Base-by-base conservation (phyloP, 2,113 vertebrate genomes). In the Sminthopsis crassicaudata region DNA sequence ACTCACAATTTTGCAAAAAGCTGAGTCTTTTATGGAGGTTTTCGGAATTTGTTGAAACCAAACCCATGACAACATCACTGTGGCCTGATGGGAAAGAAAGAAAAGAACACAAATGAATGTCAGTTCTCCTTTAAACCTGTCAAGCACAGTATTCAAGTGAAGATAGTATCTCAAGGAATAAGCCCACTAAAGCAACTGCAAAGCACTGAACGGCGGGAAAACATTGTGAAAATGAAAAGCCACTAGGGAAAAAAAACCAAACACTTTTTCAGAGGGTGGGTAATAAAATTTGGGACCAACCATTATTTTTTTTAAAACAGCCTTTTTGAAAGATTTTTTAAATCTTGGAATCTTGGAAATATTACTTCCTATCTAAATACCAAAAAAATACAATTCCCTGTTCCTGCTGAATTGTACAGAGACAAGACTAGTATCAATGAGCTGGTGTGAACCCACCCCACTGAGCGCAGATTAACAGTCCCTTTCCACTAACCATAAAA, bases 11-110 rank as follows among this genome's bases (percentile, higher is more conserved):
- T 96, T 99, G 99, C 93, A 99, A 98, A 98, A 99, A 99, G 90
- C 98, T 99, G 51, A 99, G 99, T 57, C 97, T 98, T 1, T 99
- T 96, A 0, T 99, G 97, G 36, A 99, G 98, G 2, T 98, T 98
- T 0, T 99, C 98, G 26, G 97, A 97, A 92, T 98, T 99, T 10
- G 99, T 90, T 0, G 99, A 99, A 88, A 99, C 98, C 93, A 99
- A 98, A 12, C 99, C 99, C 99, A 99, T 99, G 0, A 99, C 98
- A 42, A 99, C 99, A 89, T 99, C 99, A 54, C 99, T 99, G 97
- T 99, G 99, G 51, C 99, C 99, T 99, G 90, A 95, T 97, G 97
- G 3, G 46, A 53, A 93, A 96, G 8, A 51, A 91, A 50, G 90
- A 52, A 97, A 2, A 95, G 90, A 30, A 93, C 25, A 93, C 76